Conservation (phyloP, 2,888 invertebrate genomes). For the Lithophane leautieri region DNA sequence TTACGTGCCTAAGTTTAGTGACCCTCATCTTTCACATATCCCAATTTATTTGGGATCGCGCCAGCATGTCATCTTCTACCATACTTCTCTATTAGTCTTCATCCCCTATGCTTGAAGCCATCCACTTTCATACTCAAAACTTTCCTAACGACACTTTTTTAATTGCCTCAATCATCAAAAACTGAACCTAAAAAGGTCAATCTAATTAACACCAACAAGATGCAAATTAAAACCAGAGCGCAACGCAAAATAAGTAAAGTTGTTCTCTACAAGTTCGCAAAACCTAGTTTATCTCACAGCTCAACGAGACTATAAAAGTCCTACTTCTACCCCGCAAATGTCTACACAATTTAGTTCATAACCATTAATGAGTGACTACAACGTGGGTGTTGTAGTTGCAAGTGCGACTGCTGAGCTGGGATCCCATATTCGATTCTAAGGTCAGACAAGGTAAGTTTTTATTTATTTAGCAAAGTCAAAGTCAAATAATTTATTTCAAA, state of each 20-base stretch:
- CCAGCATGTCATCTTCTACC: no score
- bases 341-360: slow-evolving; percentile 15
- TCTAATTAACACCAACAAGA: slow-evolving; percentile 19
- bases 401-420: background rate
- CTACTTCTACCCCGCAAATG: slow-evolving; percentile 3
- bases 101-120: background rate
- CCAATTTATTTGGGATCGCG: background rate
- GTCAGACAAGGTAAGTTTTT: background rate
- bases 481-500: no score
- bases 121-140: background rate
- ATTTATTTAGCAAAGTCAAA: no score
- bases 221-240: slow-evolving; percentile 22
- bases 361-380: slow-evolving; percentile 32
- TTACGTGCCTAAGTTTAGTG: background rate
- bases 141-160: no score
- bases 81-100: no score
- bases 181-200: slow-evolving; percentile 1
- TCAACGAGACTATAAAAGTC: slow-evolving; percentile 26
- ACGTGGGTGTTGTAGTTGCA: background rate
- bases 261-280: background rate
- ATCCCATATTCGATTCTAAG: background rate
- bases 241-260: slow-evolving; percentile 8
- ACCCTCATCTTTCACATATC: background rate
- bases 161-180: background rate
- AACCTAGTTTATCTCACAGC: slow-evolving; percentile 21